A percentile compares a stretch with the other conserved stretches of the same genome.
Evolutionary conservation across 1,140 invertebrate species (phyloP).

Genomic region (Nixonia krombeini): DNA sequence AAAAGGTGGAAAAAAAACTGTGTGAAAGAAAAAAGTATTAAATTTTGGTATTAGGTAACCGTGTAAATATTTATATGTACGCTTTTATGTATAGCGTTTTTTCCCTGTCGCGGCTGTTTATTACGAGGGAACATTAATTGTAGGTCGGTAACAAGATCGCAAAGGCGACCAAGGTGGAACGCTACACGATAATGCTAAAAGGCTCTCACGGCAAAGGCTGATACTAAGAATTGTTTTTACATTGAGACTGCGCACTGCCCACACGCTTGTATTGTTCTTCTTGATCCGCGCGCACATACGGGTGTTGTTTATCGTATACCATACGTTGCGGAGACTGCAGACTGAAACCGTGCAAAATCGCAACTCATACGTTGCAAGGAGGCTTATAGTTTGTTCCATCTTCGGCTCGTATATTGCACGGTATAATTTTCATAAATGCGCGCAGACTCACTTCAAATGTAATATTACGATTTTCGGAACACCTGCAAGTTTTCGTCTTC

Average conservation of each 20-base stretch:
- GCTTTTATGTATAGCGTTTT: background rate
- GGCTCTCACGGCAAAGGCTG: slow-evolving; percentile 38
- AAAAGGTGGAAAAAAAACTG: no score
- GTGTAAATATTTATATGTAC: no score
- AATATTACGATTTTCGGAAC: background rate
- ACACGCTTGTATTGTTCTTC: slow-evolving; percentile 40
- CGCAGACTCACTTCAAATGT: background rate
- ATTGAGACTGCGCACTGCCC: slow-evolving; percentile 32
- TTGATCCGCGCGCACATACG: slow-evolving; percentile 25
- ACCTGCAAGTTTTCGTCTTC: no score
- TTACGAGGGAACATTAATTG: slow-evolving; percentile 14
- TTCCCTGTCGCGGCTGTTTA: background rate
- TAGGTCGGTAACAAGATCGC: slow-evolving; percentile 48
- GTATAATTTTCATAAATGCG: background rate
- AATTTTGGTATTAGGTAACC: no score
- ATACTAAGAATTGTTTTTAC: slow-evolving; percentile 58
- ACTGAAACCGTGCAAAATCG: background rate
- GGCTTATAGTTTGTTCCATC: slow-evolving; percentile 1
- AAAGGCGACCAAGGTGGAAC: slow-evolving; percentile 40
- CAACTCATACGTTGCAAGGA: background rate
- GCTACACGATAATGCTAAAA: slow-evolving; percentile 47
- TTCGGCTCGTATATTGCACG: background rate
- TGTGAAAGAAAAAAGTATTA: no score
- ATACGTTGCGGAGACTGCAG: slow-evolving; percentile 31
- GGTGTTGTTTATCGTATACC: slow-evolving; percentile 52